Percentiles rank a stretch among this genome's conserved stretches.
Evolutionary conservation across 2,113 vertebrate genomes (phyloP).

Genomic region (Thamnophis sirtalis): DNA sequence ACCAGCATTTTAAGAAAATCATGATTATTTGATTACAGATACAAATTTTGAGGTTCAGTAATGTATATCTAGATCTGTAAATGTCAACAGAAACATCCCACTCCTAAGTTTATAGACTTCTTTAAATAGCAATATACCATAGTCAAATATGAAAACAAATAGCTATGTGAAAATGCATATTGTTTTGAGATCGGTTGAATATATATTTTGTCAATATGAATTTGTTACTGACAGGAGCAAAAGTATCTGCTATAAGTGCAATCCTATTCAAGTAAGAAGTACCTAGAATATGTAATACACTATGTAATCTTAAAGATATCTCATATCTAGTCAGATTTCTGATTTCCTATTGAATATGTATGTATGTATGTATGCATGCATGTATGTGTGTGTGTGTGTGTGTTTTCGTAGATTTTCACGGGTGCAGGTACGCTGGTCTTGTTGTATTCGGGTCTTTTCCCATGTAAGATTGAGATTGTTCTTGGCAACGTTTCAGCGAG

Average conservation of each 20-base stretch:
- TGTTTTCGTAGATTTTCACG: too few relatives aligned
- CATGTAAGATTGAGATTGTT: too few relatives aligned
- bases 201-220: conserved; percentile 8
- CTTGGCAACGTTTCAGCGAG: too few relatives aligned
- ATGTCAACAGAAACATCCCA: not conserved
- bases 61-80: not conserved
- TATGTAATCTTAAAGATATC: too few relatives aligned
- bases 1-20: not conserved
- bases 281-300: not conserved
- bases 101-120: not conserved
- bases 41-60: not conserved
- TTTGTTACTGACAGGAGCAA: not conserved
- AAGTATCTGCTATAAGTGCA: not conserved
- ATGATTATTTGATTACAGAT: not conserved
- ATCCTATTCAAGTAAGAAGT: not conserved
- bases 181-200: conserved; percentile 2
- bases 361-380: too few relatives aligned
- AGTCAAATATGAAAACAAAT: conserved; percentile 16
- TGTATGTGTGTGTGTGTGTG: too few relatives aligned
- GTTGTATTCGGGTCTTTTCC: too few relatives aligned
- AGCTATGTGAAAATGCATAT: conserved; percentile 34
- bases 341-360: too few relatives aligned
- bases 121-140: conserved; percentile 1
- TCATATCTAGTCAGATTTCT: too few relatives aligned
- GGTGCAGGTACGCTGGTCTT: too few relatives aligned